phyloP scores from a whole-genome alignment of 2,888 invertebrate genomes.

The Lampropteryx suffumata region DNA sequence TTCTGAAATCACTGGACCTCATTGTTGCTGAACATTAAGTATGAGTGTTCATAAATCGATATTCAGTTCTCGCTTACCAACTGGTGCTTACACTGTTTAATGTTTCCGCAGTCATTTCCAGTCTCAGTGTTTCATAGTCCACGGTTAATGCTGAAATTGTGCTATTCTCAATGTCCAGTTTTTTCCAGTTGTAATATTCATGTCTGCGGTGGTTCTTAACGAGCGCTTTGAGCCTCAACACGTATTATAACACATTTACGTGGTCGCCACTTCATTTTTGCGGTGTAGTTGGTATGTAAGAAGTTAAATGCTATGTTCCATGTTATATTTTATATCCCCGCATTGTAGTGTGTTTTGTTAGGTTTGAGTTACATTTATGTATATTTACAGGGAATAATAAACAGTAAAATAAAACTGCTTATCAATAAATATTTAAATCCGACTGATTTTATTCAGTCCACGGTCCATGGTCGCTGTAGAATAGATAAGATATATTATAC shows the following conservation, averaged over 20 bases:
- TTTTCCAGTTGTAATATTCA: slow-evolving; percentile 36
- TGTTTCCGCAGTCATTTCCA: slow-evolving; percentile 9
- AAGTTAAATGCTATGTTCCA: slow-evolving; percentile 3
- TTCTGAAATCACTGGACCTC: no score
- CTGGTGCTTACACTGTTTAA: background rate
- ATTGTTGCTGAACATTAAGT: no score
- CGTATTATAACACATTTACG: slow-evolving; percentile 26
- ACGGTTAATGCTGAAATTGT: slow-evolving; percentile 15
- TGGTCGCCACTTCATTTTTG: slow-evolving; percentile 20
- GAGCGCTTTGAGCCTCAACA: slow-evolving; percentile 29
- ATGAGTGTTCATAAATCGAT: no score
- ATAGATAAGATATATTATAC: no score
- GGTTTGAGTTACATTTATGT: background rate
- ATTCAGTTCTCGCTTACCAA: no score
- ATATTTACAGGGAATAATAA: no score
- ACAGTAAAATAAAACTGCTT: no score
- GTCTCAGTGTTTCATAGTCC: slow-evolving; percentile 1
- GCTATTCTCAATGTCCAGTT: slow-evolving; percentile 7
- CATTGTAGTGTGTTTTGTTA: background rate
- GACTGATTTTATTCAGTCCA: no score
- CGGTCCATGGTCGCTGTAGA: no score
- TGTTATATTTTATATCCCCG: background rate
- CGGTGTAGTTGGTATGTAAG: slow-evolving; percentile 11
- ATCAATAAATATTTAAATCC: no score
- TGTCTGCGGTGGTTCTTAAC: slow-evolving; percentile 35